Percentiles rank a stretch among this genome's conserved stretches.
Evolutionary conservation across 2,888 invertebrate species (phyloP).

Genomic region (Plusia festucae): DNA sequence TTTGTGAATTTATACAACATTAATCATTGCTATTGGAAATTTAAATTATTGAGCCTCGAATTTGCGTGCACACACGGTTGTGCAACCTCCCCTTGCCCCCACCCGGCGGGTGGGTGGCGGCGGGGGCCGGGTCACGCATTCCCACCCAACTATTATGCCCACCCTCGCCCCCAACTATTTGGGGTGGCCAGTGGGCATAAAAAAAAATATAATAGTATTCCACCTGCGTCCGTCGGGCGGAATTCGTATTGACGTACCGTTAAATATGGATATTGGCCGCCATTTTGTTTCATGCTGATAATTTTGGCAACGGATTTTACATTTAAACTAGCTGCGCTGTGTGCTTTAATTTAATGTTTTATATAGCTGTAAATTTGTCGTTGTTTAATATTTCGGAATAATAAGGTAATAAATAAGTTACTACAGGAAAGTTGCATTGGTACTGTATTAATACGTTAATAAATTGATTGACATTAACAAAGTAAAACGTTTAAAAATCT

Average conservation of each 20-base stretch:
- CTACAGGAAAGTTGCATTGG: background rate
- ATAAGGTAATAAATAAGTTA: constrained; percentile 14
- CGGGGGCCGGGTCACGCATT: constrained; percentile 78
- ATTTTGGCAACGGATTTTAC: constrained; percentile 61
- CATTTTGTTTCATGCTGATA: constrained; percentile 80
- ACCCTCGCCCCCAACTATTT: constrained; percentile 82
- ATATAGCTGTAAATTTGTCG: constrained; percentile 17
- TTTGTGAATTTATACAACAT: constrained; percentile 79
- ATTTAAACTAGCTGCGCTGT: constrained; percentile 51
- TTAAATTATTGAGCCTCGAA: constrained; percentile 87
- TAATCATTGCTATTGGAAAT: constrained; percentile 86
- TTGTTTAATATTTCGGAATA: constrained; percentile 1
- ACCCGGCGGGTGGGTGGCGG: constrained; percentile 56
- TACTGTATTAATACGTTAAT: background rate
- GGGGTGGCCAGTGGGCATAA: constrained; percentile 83
- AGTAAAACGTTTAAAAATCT: background rate
- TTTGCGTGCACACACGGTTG: constrained; percentile 87
- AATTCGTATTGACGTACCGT: constrained; percentile 82
- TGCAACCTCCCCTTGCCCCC: constrained; percentile 68
- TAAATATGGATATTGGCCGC: constrained; percentile 80
- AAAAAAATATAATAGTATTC: constrained; percentile 86
- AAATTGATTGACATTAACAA: background rate
- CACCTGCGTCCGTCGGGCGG: constrained; percentile 84
- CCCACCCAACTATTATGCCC: constrained; percentile 78
- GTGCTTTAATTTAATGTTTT: constrained; percentile 34